phyloP scores from a whole-genome alignment of 2,797 vertebrate species.

The Parotocinclus haroldoi region DNA sequence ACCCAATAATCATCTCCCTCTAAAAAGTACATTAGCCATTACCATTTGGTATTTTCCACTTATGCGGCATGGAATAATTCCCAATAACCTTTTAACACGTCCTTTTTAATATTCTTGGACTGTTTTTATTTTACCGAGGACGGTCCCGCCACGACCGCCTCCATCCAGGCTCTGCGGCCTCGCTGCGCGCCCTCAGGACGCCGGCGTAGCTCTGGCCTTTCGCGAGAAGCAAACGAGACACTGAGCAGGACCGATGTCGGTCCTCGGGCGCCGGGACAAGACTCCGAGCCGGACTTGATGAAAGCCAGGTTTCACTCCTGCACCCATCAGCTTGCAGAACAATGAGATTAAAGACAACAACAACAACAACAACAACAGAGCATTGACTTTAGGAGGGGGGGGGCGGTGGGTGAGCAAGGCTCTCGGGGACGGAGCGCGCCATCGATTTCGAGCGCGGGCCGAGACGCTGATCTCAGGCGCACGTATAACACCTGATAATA shows the following conservation, averaged over 20 bases:
- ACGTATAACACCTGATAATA: no score
- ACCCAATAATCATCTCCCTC: neutral
- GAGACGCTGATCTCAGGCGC: slow-evolving; percentile 9
- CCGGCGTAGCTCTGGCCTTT: neutral
- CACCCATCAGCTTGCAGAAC: slow-evolving; percentile 13
- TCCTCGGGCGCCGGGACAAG: neutral
- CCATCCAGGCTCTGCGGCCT: neutral
- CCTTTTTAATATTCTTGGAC: neutral
- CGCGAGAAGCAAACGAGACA: slow-evolving; percentile 15
- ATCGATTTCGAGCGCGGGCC: slow-evolving; percentile 35
- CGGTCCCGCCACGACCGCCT: neutral
- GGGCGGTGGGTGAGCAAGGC: slow-evolving; percentile 12
- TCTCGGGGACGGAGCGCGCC: slow-evolving; percentile 21
- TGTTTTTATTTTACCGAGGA: neutral
- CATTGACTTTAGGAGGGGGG: slow-evolving; percentile 22
- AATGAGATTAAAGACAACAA: slow-evolving; percentile 27
- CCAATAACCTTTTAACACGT: slow-evolving; percentile 14
- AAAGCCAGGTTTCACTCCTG: slow-evolving; percentile 20
- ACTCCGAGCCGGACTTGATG: slow-evolving; percentile 8
- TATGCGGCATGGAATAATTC: neutral
- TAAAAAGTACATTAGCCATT: neutral
- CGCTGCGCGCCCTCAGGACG: neutral
- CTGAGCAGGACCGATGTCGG: slow-evolving; percentile 16
- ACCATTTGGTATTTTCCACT: neutral
- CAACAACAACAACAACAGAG: no score